Conservation (phyloP, 2,888 invertebrate species). For the Zaprionus lineosus region DNA sequence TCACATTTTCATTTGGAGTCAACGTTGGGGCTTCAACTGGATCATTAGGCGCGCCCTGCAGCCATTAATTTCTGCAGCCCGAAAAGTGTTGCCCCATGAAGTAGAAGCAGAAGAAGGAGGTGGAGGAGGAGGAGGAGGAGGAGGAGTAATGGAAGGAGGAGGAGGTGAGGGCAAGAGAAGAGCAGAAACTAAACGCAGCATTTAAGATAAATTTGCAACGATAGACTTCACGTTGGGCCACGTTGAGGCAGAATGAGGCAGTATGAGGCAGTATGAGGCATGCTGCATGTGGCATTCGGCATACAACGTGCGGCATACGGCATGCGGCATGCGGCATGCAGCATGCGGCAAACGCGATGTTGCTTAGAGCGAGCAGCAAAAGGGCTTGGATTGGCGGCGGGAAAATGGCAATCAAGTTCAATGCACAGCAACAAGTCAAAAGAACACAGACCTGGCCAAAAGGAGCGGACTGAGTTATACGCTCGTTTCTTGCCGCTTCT, state of each 20-base stretch:
- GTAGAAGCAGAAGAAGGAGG: slow-evolving; percentile 20
- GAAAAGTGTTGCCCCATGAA: slow-evolving; percentile 66
- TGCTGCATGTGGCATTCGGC: not conserved
- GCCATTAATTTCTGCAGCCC: slow-evolving; percentile 66
- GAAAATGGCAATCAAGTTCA: slow-evolving; percentile 68
- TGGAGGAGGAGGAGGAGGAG: slow-evolving; percentile 26
- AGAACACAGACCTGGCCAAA: slow-evolving; percentile 20
- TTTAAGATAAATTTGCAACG: slow-evolving; percentile 72
- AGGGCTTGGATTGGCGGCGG: slow-evolving; percentile 36
- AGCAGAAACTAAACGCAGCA: slow-evolving; percentile 67
- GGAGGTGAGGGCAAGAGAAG: slow-evolving; percentile 18
- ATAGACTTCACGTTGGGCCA: slow-evolving; percentile 33
- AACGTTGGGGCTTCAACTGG: slow-evolving; percentile 49
- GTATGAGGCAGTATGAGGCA: slow-evolving; percentile 1
- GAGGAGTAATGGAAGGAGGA: slow-evolving; percentile 1
- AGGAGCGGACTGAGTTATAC: slow-evolving; percentile 24
- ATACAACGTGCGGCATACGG: not conserved
- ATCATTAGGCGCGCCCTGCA: slow-evolving; percentile 70
- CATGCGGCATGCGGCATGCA: not conserved
- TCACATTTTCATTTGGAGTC: slow-evolving; percentile 66
- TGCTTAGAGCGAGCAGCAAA: slow-evolving; percentile 14
- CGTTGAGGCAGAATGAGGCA: slow-evolving; percentile 22
- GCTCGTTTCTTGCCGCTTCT: too few relatives aligned
- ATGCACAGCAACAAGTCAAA: slow-evolving; percentile 66
- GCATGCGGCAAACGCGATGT: not conserved